Percentiles rank a stretch among this genome's conserved stretches.
Evolutionary conservation across 37 sponge, comb jelly and placozoan genomes (phyloP).

Genomic region (Hormiphora californensis): DNA sequence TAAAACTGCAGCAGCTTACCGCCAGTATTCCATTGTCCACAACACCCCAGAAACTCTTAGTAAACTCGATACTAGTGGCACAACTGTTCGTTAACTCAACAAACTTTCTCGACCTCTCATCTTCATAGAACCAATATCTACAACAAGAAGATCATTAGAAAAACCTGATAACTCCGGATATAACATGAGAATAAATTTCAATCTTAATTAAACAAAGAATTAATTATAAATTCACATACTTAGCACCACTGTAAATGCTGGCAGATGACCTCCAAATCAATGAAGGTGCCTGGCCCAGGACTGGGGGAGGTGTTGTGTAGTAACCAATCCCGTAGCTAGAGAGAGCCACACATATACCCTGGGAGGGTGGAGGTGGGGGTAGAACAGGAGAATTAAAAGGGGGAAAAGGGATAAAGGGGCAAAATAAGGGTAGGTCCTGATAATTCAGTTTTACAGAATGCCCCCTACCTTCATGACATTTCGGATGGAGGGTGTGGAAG

Average conservation of each 20-base stretch:
- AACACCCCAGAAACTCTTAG: conserved; percentile 30
- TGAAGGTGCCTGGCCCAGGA: background rate
- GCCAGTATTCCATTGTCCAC: no score
- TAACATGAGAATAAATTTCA: background rate
- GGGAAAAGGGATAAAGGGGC: no score
- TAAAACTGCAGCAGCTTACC: no score
- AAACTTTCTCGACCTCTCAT: conserved; percentile 42
- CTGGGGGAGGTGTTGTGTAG: background rate
- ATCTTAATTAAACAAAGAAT: background rate
- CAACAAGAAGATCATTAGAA: background rate
- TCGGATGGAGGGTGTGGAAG: no score
- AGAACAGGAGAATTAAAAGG: no score
- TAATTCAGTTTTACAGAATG: no score
- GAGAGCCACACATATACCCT: conserved; percentile 17
- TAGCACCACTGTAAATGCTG: conserved; percentile 14
- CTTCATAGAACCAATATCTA: background rate
- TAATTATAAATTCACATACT: background rate
- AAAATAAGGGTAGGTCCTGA: no score
- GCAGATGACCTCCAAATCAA: background rate
- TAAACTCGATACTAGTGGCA: conserved; percentile 1
- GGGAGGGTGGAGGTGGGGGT: background rate
- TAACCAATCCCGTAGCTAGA: conserved; percentile 21
- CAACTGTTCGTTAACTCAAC: conserved; percentile 33
- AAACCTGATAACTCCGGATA: background rate
- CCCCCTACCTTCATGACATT: no score